Conservation (phyloP, 2,888 invertebrate species). For the Drosophila lacicola region DNA sequence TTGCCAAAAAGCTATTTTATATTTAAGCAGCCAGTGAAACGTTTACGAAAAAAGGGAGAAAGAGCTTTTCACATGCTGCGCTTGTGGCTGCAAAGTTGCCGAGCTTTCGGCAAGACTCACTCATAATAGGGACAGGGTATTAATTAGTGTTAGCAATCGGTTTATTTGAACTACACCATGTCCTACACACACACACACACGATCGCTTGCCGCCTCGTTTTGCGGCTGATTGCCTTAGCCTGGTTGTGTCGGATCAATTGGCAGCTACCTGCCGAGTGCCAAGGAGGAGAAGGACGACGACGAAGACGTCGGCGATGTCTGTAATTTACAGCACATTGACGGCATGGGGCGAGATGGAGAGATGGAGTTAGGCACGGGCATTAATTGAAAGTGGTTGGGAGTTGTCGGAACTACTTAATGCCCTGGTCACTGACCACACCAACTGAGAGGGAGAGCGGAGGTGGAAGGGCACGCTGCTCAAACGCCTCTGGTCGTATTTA, state of each 20-base stretch:
- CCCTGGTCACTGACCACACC: slow-evolving; percentile 31
- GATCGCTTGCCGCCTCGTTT: slow-evolving; percentile 48
- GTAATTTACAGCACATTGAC: slow-evolving; percentile 56
- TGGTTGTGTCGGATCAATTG: slow-evolving; percentile 42
- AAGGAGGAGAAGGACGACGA: neutral
- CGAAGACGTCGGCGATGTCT: slow-evolving; percentile 1
- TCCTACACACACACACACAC: neutral
- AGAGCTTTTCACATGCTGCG: neutral
- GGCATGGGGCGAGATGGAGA: neutral
- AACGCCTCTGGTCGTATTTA: slow-evolving; percentile 29
- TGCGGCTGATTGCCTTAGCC: slow-evolving; percentile 58
- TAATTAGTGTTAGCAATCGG: slow-evolving; percentile 40
- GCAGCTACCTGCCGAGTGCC: slow-evolving; percentile 48
- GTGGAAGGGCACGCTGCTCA: slow-evolving; percentile 7
- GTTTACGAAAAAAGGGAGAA: neutral
- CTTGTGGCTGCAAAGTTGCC: neutral
- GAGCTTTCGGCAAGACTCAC: neutral
- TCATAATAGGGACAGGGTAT: slow-evolving; percentile 30
- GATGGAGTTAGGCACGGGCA: slow-evolving; percentile 6
- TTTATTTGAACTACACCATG: slow-evolving; percentile 17
- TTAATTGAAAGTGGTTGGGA: slow-evolving; percentile 61
- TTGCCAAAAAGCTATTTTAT: no score
- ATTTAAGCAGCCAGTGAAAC: neutral
- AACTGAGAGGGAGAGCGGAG: neutral
- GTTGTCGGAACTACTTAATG: slow-evolving; percentile 61